Evolutionary conservation across 2,888 invertebrate species (phyloP), one percentile per base, ranked within the genome.

Genomic region (Pyrocoelia pectoralis): DNA sequence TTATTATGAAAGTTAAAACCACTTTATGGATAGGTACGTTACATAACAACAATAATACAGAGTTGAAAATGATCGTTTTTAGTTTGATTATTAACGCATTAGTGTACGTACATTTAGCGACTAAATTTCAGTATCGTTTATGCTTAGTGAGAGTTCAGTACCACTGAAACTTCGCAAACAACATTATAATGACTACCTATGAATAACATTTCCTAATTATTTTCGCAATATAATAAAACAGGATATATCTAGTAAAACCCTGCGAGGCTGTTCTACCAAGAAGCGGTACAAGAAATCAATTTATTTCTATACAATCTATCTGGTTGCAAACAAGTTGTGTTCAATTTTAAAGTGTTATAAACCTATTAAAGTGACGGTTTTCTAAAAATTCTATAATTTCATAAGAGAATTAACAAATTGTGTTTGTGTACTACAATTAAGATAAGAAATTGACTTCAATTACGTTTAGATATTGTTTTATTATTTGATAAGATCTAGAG

Each of bases 231-330:
- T 48, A 14, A 28, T 14, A 19, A 55, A 54, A 60, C 54, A 49
- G 24, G 54, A 48, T 49, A 50, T 50, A 60, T 46, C 49, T 38
- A 48, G 53, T 59, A 48, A 59, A 53, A 33, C 58, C 52, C 24
- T 48, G 53, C 59, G 13, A 40, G 33, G 51, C 24, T 14, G 52
- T 19, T 43, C 53, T 17, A 58, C 13, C 60, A 46, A 24, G 24
- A 24, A 48, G 54, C 51, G 41, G 46, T 53, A 48, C 33, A 43
- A 48, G 54, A 54, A 60, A 60, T 53, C 46, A 60, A 55, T 54
- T 54, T 24, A 43, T 38, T 48, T 28, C 18, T 52, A 53, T 53
- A 40, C 50, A 41, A 58, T 58, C 52, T 18, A 29, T 24, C 57
- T 38, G 53, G 53, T 18, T 53, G 53, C 24, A 53, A 29, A 51